phyloP scores from a whole-genome alignment of 64 coral and sea anemone genomes.

The Montipora sp. region DNA sequence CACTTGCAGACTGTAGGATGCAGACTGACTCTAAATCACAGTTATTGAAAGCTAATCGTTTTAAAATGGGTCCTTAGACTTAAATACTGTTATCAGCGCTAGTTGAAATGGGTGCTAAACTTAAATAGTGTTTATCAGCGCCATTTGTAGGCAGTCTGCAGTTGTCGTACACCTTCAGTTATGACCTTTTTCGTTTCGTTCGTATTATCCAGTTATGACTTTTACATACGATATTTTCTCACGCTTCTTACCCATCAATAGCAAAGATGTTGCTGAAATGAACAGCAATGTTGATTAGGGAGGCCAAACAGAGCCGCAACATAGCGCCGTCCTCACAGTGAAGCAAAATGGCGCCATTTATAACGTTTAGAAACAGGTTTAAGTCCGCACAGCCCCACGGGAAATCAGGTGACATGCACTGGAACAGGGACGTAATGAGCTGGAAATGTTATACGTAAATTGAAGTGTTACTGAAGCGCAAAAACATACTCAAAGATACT shows the following conservation, averaged over 20 bases:
- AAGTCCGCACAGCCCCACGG: conserved; percentile 95
- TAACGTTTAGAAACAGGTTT: conserved; percentile 92
- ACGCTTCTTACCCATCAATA: conserved; percentile 72
- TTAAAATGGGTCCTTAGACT: no score
- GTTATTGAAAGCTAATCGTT: no score
- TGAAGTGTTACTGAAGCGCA: no score
- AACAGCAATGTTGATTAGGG: conserved; percentile 89
- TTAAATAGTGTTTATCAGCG: no score
- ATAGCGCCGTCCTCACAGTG: conserved; percentile 95
- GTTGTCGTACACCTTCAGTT: no score
- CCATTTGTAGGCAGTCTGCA: no score
- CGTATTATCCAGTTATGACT: not conserved
- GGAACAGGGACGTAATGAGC: conserved; percentile 85
- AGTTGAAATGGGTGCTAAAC: no score
- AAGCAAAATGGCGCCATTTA: conserved; percentile 91
- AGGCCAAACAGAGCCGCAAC: conserved; percentile 81
- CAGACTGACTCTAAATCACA: no score
- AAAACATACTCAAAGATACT: not conserved
- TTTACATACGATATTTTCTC: not conserved
- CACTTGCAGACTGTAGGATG: no score
- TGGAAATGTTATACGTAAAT: conserved; percentile 27
- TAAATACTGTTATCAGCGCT: no score
- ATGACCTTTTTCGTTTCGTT: not conserved
- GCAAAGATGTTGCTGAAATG: conserved; percentile 95
- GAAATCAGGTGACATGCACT: conserved; percentile 90